A percentile compares a stretch with the other conserved stretches of the same genome.
Conservation (phyloP, 2,888 invertebrate species). For the Steinernema carpocapsae region DNA sequence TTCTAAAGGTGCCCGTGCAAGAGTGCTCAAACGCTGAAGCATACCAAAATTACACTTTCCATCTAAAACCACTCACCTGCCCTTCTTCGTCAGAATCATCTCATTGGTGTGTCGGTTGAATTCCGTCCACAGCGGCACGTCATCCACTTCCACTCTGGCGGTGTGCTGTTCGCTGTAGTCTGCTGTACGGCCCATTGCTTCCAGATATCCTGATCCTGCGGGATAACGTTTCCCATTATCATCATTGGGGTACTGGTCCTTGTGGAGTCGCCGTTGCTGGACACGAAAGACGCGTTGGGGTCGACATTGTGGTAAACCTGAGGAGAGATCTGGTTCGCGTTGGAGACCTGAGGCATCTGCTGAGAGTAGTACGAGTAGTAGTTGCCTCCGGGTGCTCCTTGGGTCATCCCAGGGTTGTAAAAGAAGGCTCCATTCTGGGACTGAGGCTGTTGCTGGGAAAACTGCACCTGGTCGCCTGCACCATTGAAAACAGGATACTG, state of each 20-base stretch:
- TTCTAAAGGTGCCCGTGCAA: too few species aligned
- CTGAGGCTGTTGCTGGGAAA: not conserved
- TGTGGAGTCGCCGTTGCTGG: not conserved
- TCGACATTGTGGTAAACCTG: not conserved
- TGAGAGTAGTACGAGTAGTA: not conserved
- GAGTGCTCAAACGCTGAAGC: too few species aligned
- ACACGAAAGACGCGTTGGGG: not conserved
- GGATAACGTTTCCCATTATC: too few species aligned
- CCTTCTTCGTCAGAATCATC: conserved; percentile 23
- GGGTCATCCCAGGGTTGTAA: not conserved
- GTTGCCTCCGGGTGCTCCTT: not conserved
- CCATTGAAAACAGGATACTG: not conserved
- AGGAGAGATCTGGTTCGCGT: not conserved
- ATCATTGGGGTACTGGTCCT: not conserved
- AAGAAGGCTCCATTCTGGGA: not conserved
- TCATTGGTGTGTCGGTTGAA: not conserved
- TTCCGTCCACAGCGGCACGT: not conserved
- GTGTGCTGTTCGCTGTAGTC: not conserved
- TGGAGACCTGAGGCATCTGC: not conserved
- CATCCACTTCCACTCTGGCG: not conserved
- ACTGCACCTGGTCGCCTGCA: not conserved
- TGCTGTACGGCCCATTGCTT: not conserved
- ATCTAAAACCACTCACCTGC: conserved; percentile 32
- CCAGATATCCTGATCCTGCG: not conserved
- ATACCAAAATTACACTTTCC: too few species aligned